Conservation (phyloP, 2,888 invertebrate genomes). For the Xanthorhoe designata region DNA sequence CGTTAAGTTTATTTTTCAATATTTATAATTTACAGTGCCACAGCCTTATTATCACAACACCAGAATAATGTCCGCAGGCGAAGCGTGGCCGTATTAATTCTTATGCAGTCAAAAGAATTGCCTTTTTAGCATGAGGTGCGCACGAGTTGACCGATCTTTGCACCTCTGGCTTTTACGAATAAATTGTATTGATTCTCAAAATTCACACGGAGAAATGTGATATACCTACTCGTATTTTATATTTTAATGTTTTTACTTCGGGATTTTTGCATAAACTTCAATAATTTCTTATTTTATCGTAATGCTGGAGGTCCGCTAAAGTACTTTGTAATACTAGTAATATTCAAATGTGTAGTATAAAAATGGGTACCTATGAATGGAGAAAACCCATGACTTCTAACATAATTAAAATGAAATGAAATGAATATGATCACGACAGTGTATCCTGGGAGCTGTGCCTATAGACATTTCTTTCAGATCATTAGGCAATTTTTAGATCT, state of each 20-base stretch:
- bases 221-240: not conserved
- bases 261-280: too few species aligned
- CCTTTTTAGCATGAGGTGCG: conserved; percentile 34
- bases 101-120: conserved; percentile 41
- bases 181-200: conserved; percentile 17
- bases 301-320: not conserved
- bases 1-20: not conserved
- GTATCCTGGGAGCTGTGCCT: too few species aligned
- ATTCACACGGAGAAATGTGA: not conserved
- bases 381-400: too few species aligned
- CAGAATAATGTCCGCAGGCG: conserved; percentile 59
- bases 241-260: too few species aligned
- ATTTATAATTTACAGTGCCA: not conserved
- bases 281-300: too few species aligned
- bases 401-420: too few species aligned
- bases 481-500: too few species aligned
- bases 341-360: not conserved
- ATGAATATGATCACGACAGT: too few species aligned
- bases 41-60: conserved; percentile 52
- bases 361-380: too few species aligned
- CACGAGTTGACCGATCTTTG: conserved; percentile 29
- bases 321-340: too few species aligned
- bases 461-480: too few species aligned
- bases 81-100: conserved; percentile 70
- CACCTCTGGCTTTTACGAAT: conserved; percentile 21